Conservation (phyloP, 2,113 vertebrate genomes). For the Rhagologus leucostigma region DNA sequence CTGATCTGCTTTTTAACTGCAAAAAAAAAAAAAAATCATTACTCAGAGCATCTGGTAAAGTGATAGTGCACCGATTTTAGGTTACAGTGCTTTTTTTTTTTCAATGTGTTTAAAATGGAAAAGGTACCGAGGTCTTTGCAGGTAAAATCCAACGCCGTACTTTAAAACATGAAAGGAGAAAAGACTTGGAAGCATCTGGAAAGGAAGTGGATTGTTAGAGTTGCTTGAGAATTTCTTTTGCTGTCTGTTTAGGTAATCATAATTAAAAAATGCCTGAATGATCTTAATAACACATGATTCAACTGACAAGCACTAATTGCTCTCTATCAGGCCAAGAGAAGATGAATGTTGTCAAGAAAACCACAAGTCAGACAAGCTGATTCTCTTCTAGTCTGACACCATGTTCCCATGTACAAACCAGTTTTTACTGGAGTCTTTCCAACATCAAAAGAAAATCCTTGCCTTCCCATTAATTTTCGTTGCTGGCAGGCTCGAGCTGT, state of each 20-base stretch:
- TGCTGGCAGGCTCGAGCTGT: constrained; percentile 70
- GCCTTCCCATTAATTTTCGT: constrained; percentile 72
- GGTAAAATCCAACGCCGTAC: constrained; percentile 30
- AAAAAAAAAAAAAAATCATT: not conserved
- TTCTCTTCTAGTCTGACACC: constrained; percentile 86
- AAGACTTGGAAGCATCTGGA: constrained; percentile 65
- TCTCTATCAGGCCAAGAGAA: constrained; percentile 83
- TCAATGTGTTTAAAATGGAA: not conserved
- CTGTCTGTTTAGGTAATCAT: constrained; percentile 80
- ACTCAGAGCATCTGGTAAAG: constrained; percentile 12
- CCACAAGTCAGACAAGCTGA: constrained; percentile 89
- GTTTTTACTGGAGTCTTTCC: constrained; percentile 89
- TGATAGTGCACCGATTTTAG: not conserved
- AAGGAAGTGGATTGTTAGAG: constrained; percentile 79
- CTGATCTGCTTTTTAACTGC: not conserved
- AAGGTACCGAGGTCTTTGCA: constrained; percentile 11
- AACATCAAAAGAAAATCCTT: constrained; percentile 77
- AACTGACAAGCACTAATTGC: constrained; percentile 86
- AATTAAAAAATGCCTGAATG: constrained; percentile 86
- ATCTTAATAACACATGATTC: constrained; percentile 85
- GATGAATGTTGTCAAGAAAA: constrained; percentile 88
- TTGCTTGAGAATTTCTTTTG: constrained; percentile 76
- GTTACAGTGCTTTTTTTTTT: not conserved
- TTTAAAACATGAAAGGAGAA: constrained; percentile 44
- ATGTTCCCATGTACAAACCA: constrained; percentile 90